These are phyloP conservation scores for Odocoileus hemionus DNA, from an alignment of 2,113 vertebrate genomes.

Conservation along the genomic window DNA sequence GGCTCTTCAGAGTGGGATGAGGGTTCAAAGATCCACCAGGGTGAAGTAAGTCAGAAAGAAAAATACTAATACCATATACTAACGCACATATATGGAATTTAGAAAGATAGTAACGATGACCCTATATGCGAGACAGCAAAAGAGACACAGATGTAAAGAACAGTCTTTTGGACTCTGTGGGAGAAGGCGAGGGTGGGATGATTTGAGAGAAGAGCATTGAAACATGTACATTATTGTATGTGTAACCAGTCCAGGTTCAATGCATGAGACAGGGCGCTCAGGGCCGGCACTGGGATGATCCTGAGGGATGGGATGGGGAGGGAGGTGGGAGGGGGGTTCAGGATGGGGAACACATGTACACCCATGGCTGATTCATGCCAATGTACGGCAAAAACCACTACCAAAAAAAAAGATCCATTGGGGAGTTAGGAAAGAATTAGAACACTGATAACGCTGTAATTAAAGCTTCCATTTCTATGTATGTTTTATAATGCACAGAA, in stretches of 20 bases:
- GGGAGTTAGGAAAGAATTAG: not conserved
- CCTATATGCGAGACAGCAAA: not conserved
- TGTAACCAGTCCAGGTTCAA: not conserved
- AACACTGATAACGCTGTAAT: not conserved
- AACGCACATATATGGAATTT: not conserved
- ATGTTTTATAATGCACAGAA: not conserved
- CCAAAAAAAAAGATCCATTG: not conserved
- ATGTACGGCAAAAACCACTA: not conserved
- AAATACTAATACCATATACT: not conserved
- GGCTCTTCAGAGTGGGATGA: not conserved
- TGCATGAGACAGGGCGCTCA: not conserved
- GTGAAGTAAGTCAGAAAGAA: not conserved
- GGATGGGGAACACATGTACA: not conserved
- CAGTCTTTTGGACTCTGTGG: not conserved
- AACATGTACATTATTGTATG: not conserved
- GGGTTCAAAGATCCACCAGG: not conserved
- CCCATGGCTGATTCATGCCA: accelerated
- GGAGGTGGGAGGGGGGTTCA: not conserved
- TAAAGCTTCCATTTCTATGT: not conserved
- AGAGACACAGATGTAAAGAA: not conserved
- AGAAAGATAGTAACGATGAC: not conserved
- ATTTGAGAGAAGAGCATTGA: not conserved
- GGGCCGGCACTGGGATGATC: not conserved
- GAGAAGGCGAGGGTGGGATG: not conserved
- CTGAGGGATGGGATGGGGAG: not conserved